Percentiles rank a stretch among this genome's conserved stretches.
phyloP scores from a whole-genome alignment of 64 coral and sea anemone genomes.

The Platygyra sinensis region DNA sequence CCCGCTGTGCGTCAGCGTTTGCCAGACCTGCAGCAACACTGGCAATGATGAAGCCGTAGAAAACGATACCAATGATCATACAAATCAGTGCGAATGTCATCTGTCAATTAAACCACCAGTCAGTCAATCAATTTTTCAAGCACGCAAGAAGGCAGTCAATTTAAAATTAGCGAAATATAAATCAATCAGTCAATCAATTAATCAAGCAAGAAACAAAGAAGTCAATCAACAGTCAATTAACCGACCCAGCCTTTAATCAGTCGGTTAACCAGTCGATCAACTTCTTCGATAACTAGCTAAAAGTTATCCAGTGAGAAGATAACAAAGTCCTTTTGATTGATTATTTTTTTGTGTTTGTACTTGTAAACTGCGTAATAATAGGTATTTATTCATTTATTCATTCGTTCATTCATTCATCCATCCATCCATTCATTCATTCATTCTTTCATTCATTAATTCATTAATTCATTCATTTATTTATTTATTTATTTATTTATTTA shows the following conservation, averaged over 20 bases:
- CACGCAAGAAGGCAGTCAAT: background rate
- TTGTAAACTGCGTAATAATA: too few species aligned
- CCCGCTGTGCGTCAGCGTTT: slow-evolving; percentile 88
- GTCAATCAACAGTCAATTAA: background rate
- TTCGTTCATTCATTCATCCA: too few species aligned
- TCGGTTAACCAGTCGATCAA: background rate
- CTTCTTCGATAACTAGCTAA: background rate
- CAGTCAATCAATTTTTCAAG: background rate
- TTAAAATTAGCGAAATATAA: background rate
- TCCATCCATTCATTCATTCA: too few species aligned
- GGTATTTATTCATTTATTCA: too few species aligned
- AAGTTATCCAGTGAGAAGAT: background rate
- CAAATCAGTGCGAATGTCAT: slow-evolving; percentile 74
- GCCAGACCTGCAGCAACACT: slow-evolving; percentile 87
- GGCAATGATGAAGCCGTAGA: slow-evolving; percentile 89
- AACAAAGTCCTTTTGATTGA: too few species aligned
- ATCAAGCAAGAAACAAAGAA: background rate
- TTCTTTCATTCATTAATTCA: too few species aligned
- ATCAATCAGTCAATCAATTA: too few species aligned
- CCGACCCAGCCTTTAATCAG: background rate
- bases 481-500: too few species aligned
- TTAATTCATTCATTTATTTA: too few species aligned
- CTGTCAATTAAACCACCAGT: slow-evolving; percentile 32
- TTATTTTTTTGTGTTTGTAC: too few species aligned
- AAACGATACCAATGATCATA: slow-evolving; percentile 89